These are phyloP conservation scores for Hystrix brachyura DNA, from an alignment of 2,113 vertebrate genomes.

Conservation along the genomic window DNA sequence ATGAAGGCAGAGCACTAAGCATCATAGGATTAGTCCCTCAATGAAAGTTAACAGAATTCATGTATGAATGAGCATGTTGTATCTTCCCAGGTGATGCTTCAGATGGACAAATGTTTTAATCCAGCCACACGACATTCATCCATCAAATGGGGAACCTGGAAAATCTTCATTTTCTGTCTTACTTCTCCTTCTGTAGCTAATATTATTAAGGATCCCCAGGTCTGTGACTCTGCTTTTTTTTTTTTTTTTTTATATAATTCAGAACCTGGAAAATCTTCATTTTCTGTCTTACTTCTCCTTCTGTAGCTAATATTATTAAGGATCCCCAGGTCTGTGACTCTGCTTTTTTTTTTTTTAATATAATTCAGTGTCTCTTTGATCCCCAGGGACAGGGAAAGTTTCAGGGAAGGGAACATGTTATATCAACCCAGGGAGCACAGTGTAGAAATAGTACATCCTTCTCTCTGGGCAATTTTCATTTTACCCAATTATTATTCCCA, in stretches of 20 bases:
- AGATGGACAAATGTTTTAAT: constrained; percentile 6
- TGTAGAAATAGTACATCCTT: neutral
- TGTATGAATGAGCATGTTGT: constrained; percentile 42
- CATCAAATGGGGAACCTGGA: neutral
- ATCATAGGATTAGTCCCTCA: neutral
- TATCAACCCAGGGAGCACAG: neutral
- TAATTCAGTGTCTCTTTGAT: constrained; percentile 20
- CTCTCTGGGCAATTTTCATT: neutral
- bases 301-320: neutral
- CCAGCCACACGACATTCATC: constrained; percentile 9
- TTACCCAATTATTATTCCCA: neutral
- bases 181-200: neutral
- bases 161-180: neutral
- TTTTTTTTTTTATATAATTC: neutral
- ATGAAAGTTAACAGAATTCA: neutral
- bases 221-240: neutral
- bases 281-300: neutral
- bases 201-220: neutral
- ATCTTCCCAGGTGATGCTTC: neutral
- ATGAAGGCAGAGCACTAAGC: neutral
- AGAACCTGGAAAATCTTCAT: too few species aligned
- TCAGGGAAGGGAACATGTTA: neutral
- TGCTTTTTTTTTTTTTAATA: neutral
- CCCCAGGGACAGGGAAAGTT: neutral
- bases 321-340: neutral